A percentile compares a stretch with the other conserved stretches of the same genome.
phyloP scores from a whole-genome alignment of 1,140 invertebrate genomes.

The Chironomus tepperi region DNA sequence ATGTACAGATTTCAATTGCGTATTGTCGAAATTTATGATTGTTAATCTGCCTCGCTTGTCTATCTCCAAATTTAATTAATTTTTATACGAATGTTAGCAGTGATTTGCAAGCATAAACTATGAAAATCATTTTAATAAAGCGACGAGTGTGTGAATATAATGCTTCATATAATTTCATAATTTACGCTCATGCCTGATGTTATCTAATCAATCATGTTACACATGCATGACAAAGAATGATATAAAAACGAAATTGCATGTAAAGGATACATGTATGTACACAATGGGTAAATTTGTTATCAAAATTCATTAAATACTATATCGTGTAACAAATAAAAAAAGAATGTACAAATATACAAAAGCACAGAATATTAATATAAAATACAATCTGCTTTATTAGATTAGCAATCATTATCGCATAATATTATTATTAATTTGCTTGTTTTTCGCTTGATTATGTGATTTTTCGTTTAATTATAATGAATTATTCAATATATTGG shows the following conservation, averaged over 20 bases:
- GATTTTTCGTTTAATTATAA: conserved; percentile 2
- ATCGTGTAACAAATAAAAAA: neutral
- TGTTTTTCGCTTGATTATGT: conserved; percentile 1
- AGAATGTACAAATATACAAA: neutral
- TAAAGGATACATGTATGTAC: neutral
- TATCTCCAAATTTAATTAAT: neutral
- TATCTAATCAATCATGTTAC: conserved; percentile 14
- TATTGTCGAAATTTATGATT: neutral
- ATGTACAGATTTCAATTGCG: too few relatives aligned
- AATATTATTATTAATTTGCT: neutral
- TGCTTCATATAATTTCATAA: neutral
- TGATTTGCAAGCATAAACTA: conserved; percentile 1
- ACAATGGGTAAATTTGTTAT: neutral
- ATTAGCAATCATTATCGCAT: conserved; percentile 6
- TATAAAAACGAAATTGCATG: neutral
- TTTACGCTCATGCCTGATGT: conserved; percentile 11
- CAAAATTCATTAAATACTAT: conserved; percentile 15
- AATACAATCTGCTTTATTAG: neutral
- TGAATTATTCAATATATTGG: neutral
- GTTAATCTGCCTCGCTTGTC: neutral
- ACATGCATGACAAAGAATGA: neutral
- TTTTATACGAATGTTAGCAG: neutral
- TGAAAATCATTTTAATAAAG: conserved; percentile 9
- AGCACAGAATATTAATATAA: conserved; percentile 6
- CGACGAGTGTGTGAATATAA: neutral